A percentile compares a stretch with the other conserved stretches of the same genome.
phyloP scores from a whole-genome alignment of 2,888 invertebrate species.

The Ptychoptera contaminata region DNA sequence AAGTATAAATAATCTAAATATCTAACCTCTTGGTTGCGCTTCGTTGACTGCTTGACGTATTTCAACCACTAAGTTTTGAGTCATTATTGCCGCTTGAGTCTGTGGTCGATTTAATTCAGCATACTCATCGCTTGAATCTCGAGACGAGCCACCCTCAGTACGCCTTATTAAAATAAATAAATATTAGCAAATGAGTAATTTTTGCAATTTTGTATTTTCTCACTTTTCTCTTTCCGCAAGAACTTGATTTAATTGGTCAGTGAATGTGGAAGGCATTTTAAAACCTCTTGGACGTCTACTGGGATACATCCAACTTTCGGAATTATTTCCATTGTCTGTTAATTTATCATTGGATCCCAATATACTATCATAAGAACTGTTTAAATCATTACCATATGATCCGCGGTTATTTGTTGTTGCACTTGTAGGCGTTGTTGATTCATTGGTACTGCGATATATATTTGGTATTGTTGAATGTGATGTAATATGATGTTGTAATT shows the following conservation, averaged over 20 bases:
- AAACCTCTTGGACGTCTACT: conserved; percentile 27
- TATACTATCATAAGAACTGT: conserved; percentile 32
- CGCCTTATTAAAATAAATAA: conserved; percentile 18
- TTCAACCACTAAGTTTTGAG: conserved; percentile 72
- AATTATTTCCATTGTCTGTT: conserved; percentile 25
- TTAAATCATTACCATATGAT: conserved; percentile 25
- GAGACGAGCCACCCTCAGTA: conserved; percentile 34
- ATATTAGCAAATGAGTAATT: conserved; percentile 12
- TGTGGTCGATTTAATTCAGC: conserved; percentile 42
- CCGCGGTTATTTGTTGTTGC: conserved; percentile 14
- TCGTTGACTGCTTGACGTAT: conserved; percentile 77
- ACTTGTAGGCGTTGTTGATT: conserved; percentile 33
- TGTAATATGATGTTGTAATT: not conserved
- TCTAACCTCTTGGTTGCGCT: conserved; percentile 68
- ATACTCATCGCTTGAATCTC: conserved; percentile 45
- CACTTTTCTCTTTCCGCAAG: conserved; percentile 71
- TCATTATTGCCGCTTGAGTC: conserved; percentile 51
- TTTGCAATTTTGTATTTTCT: conserved; percentile 31
- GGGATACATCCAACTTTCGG: conserved; percentile 31
- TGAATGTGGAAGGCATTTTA: conserved; percentile 57
- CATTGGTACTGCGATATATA: conserved; percentile 31
- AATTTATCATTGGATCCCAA: conserved; percentile 31
- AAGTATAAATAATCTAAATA: too few relatives aligned
- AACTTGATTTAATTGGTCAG: conserved; percentile 76
- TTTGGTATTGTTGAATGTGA: conserved; percentile 22